These are phyloP conservation scores for Meliscaeva auricollis DNA, from an alignment of 2,888 invertebrate genomes.

Conservation along the genomic window DNA sequence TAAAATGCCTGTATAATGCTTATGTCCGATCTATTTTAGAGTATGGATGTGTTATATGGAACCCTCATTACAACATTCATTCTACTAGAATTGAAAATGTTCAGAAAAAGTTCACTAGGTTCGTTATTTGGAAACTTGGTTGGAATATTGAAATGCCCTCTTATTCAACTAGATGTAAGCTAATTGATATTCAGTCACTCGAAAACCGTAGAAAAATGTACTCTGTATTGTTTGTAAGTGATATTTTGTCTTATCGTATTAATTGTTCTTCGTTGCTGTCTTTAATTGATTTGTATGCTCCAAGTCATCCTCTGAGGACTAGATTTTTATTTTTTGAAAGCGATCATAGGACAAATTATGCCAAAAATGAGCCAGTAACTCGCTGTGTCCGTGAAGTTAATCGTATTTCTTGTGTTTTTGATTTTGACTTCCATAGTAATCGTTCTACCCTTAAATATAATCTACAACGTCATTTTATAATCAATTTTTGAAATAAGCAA, in stretches of 20 bases:
- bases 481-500: too few species aligned
- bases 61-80: not conserved
- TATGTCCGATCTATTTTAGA: not conserved
- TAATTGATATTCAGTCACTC: not conserved
- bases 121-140: not conserved
- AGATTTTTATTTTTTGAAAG: constrained; percentile 1
- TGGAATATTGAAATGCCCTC: not conserved
- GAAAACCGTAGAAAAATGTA: not conserved
- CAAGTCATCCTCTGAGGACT: not conserved
- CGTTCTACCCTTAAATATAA: too few species aligned
- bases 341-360: constrained; percentile 7
- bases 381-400: constrained; percentile 1
- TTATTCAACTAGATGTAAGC: not conserved
- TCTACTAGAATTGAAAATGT: not conserved
- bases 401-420: not conserved
- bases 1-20: not conserved
- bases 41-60: not conserved
- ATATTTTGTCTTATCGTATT: constrained; percentile 15
- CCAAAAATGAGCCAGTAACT: constrained; percentile 3
- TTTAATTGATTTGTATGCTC: not conserved
- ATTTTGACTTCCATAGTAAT: too few species aligned
- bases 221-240: constrained; percentile 10
- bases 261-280: not conserved
- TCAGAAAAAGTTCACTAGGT: not conserved
- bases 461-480: too few species aligned